Evolutionary conservation across 2,888 invertebrate species (phyloP).

Genomic region (Bombylius discolor): DNA sequence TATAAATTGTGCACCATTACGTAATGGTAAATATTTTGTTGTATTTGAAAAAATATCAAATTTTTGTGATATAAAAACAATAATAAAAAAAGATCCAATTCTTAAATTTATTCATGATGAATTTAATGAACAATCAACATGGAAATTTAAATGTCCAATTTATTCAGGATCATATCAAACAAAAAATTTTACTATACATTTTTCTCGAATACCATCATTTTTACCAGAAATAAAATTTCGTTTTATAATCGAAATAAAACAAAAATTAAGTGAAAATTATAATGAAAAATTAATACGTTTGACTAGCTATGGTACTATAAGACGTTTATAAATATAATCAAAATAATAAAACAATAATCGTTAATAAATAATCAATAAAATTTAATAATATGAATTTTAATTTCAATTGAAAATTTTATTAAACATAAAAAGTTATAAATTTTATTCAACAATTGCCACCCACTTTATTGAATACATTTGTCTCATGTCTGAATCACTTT

Average conservation of each 20-base stretch:
- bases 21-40: background rate
- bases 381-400: too few species aligned
- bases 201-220: background rate
- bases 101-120: background rate
- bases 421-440: too few species aligned
- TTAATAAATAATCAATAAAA: too few species aligned
- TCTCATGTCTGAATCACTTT: background rate
- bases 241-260: background rate
- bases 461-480: conserved; percentile 1
- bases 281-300: too few species aligned
- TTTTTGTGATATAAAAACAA: background rate
- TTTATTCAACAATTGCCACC: background rate
- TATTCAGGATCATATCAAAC: background rate
- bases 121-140: background rate
- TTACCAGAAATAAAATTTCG: background rate
- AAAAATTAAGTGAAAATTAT: too few species aligned
- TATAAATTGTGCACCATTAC: too few species aligned
- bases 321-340: too few species aligned
- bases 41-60: background rate
- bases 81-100: background rate
- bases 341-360: too few species aligned
- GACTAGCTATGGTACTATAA: too few species aligned
- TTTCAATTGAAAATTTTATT: too few species aligned
- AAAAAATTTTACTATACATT: background rate
- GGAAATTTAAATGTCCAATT: background rate